These are phyloP conservation scores for Gila orcuttii DNA, from an alignment of 2,113 vertebrate genomes.

Conservation along the genomic window DNA sequence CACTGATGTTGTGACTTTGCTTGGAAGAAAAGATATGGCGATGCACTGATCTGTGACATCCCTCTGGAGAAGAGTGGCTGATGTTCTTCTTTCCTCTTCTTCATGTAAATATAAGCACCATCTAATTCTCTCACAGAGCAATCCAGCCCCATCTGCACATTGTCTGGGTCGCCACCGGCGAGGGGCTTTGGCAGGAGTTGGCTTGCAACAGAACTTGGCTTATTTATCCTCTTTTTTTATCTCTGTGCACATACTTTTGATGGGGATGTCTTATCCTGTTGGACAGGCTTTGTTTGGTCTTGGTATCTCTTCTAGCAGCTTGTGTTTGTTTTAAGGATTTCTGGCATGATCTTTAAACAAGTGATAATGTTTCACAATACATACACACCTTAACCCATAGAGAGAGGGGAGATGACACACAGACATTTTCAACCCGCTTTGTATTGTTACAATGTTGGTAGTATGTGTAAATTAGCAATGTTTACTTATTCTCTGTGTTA, in stretches of 20 bases:
- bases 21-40: constrained; percentile 39
- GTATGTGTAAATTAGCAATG: no score
- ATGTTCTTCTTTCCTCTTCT: constrained; percentile 54
- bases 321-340: constrained; percentile 81
- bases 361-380: constrained; percentile 74
- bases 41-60: constrained; percentile 55
- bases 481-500: no score
- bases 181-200: constrained; percentile 67
- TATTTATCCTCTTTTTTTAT: constrained; percentile 68
- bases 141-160: constrained; percentile 68
- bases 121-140: constrained; percentile 68
- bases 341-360: constrained; percentile 80
- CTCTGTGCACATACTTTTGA: constrained; percentile 80
- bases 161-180: constrained; percentile 69
- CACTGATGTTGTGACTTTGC: constrained; percentile 53
- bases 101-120: constrained; percentile 65
- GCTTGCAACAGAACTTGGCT: constrained; percentile 73
- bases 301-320: constrained; percentile 81
- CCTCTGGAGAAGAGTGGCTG: constrained; percentile 47
- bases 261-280: constrained; percentile 78
- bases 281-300: constrained; percentile 80
- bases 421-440: not conserved
- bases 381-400: constrained; percentile 72
- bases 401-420: constrained; percentile 36
- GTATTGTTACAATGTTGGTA: no score